Percentiles rank a stretch among this genome's conserved stretches.
These are phyloP conservation scores for Oryctolagus cuniculus DNA, from an alignment of 2,113 vertebrate genomes.

Conservation along the genomic window mOryCun1.1 NC_091439.1:56034501-56035000, in stretches of 20 bases:
- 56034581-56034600: neutral
- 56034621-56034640: neutral
- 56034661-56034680: slow-evolving; percentile 40
- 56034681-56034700: slow-evolving; percentile 43
- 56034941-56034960: too few relatives aligned
- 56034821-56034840: too few relatives aligned
- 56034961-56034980: too few relatives aligned
- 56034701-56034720: slow-evolving; percentile 64
- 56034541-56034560: neutral
- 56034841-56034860: too few relatives aligned
- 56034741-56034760: slow-evolving; percentile 64
- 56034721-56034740: slow-evolving; percentile 75
- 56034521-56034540: slow-evolving; percentile 1
- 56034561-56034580: neutral
- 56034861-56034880: too few relatives aligned
- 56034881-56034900: too few relatives aligned
- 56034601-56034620: neutral
- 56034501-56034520: neutral
- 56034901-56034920: too few relatives aligned
- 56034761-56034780: slow-evolving; percentile 54
- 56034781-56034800: slow-evolving; percentile 60
- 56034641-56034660: neutral
- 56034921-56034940: too few relatives aligned
- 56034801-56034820: neutral
- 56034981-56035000: too few relatives aligned